A percentile compares a stretch with the other conserved stretches of the same genome.
phyloP scores from a whole-genome alignment of 2,888 invertebrate genomes.

The Caenorhabditis wallacei region DNA sequence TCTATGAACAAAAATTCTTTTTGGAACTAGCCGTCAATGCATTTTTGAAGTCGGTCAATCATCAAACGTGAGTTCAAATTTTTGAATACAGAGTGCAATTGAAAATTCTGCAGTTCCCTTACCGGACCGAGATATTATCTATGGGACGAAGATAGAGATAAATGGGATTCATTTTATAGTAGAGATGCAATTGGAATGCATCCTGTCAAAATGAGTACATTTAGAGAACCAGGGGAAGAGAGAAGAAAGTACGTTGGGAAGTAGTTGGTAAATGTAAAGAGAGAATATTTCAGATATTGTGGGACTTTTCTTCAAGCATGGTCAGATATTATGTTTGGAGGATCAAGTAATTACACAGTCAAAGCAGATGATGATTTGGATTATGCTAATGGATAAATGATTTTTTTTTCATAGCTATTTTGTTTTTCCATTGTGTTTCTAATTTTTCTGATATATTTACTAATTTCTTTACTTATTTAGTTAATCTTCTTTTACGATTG shows the following conservation, averaged over 20 bases:
- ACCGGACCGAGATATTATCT: constrained; percentile 8
- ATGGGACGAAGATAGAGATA: constrained; percentile 15
- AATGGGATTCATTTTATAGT: constrained; percentile 15
- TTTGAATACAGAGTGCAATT: not conserved
- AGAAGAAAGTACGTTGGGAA: not conserved
- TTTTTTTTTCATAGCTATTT: too few species aligned
- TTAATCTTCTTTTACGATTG: too few species aligned
- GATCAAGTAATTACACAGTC: not conserved
- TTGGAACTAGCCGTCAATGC: constrained; percentile 37
- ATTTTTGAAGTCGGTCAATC: constrained; percentile 37
- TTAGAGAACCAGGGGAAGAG: constrained; percentile 1
- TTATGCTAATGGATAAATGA: too few species aligned
- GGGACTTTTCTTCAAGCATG: not conserved
- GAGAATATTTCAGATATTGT: constrained; percentile 29
- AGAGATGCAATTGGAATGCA: constrained; percentile 24
- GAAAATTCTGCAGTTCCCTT: constrained; percentile 19
- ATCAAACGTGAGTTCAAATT: constrained; percentile 34
- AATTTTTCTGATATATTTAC: too few species aligned
- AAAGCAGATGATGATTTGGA: too few species aligned
- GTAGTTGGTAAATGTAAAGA: too few species aligned
- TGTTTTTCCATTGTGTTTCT: too few species aligned
- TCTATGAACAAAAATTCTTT: constrained; percentile 45
- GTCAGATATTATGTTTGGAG: constrained; percentile 25
- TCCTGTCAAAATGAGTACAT: constrained; percentile 40
- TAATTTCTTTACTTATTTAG: too few species aligned